These are phyloP conservation scores for Amazona guildingii DNA, from an alignment of 2,113 vertebrate genomes.

Conservation along the genomic window DNA sequence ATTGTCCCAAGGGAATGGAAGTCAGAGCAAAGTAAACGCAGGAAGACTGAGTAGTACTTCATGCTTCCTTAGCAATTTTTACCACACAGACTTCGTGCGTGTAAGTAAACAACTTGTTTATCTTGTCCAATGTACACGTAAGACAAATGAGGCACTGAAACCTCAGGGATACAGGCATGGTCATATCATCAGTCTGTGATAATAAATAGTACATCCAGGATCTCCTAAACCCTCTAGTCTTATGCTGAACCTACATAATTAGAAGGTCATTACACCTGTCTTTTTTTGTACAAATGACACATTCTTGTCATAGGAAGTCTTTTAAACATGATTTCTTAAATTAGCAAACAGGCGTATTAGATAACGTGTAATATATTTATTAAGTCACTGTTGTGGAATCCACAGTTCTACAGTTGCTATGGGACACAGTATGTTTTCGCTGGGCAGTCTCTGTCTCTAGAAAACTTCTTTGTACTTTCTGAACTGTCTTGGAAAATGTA, in stretches of 20 bases:
- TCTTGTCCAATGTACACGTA: neutral
- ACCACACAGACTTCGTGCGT: constrained; percentile 3
- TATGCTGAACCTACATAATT: neutral
- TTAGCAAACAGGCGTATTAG: neutral
- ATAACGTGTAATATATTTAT: neutral
- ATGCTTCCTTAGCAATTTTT: constrained; percentile 27
- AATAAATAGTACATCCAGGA: neutral
- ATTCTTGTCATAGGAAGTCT: neutral
- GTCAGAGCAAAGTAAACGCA: neutral
- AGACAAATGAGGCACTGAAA: neutral
- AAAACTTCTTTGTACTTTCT: neutral
- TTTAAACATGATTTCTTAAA: neutral
- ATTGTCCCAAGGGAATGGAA: neutral
- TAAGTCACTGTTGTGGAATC: neutral
- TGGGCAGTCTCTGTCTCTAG: neutral
- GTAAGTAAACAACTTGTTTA: neutral
- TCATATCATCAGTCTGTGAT: neutral
- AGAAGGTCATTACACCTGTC: neutral
- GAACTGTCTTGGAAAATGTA: neutral
- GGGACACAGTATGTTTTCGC: neutral
- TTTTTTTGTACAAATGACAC: neutral
- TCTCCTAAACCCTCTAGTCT: neutral
- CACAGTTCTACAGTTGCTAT: neutral
- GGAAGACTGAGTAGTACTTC: neutral
- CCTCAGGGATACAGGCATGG: neutral